Conservation (phyloP, 1,140 invertebrate species). For the Drosophila pseudoobscura region DNA sequence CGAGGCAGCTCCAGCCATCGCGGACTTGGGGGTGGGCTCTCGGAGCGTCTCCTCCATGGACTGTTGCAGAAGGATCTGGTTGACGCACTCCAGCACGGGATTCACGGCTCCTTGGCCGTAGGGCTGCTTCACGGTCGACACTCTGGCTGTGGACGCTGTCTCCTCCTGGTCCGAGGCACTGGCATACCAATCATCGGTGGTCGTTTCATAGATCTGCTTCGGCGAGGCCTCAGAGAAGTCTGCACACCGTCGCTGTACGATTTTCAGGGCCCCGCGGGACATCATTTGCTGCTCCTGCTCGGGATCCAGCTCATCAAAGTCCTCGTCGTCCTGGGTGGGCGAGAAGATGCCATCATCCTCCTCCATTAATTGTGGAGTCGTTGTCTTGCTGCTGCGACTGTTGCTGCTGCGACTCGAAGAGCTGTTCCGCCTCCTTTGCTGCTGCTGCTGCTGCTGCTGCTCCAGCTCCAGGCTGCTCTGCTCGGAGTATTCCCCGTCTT, state of each 20-base stretch:
- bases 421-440: conserved; percentile 34
- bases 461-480: conserved; percentile 50
- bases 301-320: conserved; percentile 57
- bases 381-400: conserved; percentile 35
- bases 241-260: conserved; percentile 55
- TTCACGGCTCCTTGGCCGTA: conserved; percentile 84
- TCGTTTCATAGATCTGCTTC: conserved; percentile 83
- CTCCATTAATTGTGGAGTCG: conserved; percentile 35
- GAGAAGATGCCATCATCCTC: conserved; percentile 72
- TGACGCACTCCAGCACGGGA: conserved; percentile 89
- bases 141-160: conserved; percentile 65
- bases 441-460: conserved; percentile 30
- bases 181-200: conserved; percentile 87
- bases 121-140: conserved; percentile 50
- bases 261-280: conserved; percentile 50
- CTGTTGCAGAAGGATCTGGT: conserved; percentile 83
- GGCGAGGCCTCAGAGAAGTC: conserved; percentile 78
- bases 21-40: conserved; percentile 39
- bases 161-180: conserved; percentile 86
- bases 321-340: conserved; percentile 60
- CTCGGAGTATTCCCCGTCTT: conserved; percentile 48
- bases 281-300: conserved; percentile 48
- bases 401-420: conserved; percentile 29
- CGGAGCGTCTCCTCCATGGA: conserved; percentile 74
- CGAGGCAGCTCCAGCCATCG: conserved; percentile 22